These are phyloP conservation scores for Furnarius figulus DNA, from an alignment of 2,113 vertebrate species.

Conservation along the genomic window DNA sequence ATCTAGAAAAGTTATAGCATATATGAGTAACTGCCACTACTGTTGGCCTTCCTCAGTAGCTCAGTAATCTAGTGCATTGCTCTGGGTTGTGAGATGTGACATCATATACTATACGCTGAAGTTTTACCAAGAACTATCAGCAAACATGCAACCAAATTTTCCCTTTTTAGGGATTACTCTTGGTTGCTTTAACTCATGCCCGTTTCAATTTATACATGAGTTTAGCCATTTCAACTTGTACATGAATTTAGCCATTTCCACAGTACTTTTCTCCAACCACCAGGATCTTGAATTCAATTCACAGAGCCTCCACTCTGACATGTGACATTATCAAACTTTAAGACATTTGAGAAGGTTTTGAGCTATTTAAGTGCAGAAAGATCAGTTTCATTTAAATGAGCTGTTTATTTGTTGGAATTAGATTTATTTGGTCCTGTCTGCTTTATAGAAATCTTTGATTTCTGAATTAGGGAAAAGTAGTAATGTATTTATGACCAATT, in stretches of 20 bases:
- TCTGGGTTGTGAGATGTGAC: accelerated
- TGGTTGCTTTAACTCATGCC: not conserved
- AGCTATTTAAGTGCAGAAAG: not conserved
- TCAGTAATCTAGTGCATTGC: not conserved
- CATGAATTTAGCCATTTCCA: not conserved
- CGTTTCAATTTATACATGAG: not conserved
- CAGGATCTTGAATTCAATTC: not conserved
- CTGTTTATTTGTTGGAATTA: not conserved
- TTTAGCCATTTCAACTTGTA: not conserved
- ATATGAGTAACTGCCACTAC: not conserved
- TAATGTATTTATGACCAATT: not conserved
- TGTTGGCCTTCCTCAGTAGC: not conserved
- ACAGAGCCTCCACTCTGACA: not conserved
- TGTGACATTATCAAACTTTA: not conserved
- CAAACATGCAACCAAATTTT: not conserved
- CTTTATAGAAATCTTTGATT: not conserved
- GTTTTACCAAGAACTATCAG: not conserved
- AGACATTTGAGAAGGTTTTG: not conserved
- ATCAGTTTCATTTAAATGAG: not conserved
- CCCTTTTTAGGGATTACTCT: not conserved
- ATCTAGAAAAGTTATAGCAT: not conserved
- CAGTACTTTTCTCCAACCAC: not conserved
- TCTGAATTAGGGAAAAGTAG: not conserved
- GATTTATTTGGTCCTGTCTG: not conserved
- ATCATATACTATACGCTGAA: not conserved